Evolutionary conservation across 30 jellyfish, hydroid and myxozoan genomes (phyloP).

Genomic region (Turritopsis dohrnii): DNA sequence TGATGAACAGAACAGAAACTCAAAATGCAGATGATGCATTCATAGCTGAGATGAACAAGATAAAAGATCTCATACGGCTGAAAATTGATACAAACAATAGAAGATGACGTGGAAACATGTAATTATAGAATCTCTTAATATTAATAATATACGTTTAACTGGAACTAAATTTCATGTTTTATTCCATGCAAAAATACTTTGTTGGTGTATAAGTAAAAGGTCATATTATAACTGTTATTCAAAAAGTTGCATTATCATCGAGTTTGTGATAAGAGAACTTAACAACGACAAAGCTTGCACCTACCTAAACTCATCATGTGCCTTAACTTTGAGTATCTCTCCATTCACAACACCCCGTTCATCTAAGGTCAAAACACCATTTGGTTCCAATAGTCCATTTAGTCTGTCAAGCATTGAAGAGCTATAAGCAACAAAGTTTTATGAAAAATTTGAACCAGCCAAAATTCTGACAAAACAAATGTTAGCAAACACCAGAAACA

Average conservation of each 20-base stretch:
- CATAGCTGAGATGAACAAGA: background rate
- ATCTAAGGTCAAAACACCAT: conserved; percentile 79
- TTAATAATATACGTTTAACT: too few relatives aligned
- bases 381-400: conserved; percentile 91
- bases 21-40: background rate
- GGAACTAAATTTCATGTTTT: background rate
- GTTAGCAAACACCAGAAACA: too few relatives aligned
- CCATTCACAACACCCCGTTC: conserved; percentile 84
- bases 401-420: conserved; percentile 91
- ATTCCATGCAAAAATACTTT: background rate
- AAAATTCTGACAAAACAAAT: too few relatives aligned
- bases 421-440: conserved; percentile 49
- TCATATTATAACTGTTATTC: too few relatives aligned
- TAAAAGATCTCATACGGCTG: background rate
- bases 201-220: too few relatives aligned
- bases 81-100: background rate
- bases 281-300: background rate
- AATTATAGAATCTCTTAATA: too few relatives aligned
- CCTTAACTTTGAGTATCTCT: conserved; percentile 62
- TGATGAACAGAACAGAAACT: background rate
- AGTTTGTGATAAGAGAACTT: too few relatives aligned
- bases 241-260: too few relatives aligned
- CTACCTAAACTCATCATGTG: conserved; percentile 85
- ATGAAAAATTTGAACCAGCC: too few relatives aligned
- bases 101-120: too few relatives aligned